Conservation (phyloP, 2,888 invertebrate species). For the Ethmia dodecea region DNA sequence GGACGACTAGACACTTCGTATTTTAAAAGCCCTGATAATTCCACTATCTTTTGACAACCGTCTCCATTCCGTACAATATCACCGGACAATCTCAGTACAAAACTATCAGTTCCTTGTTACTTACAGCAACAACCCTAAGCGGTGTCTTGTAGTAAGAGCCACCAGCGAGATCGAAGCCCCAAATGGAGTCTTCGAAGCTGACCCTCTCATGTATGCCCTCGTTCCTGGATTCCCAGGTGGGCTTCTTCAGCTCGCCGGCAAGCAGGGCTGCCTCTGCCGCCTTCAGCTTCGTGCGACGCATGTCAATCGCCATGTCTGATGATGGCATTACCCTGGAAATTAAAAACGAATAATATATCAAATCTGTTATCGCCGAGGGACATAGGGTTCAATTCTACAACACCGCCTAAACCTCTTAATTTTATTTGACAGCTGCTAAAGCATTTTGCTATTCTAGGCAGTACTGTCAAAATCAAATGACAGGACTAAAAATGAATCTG, state of each 20-base stretch:
- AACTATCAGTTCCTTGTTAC: slow-evolving; percentile 19
- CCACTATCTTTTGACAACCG: no score
- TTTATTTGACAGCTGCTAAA: background rate
- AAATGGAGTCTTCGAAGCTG: slow-evolving; percentile 61
- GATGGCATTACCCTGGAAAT: slow-evolving; percentile 11
- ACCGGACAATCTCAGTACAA: no score
- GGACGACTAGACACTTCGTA: no score
- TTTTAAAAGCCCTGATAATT: no score
- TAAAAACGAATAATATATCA: background rate
- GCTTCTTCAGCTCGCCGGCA: slow-evolving; percentile 50
- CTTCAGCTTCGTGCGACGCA: slow-evolving; percentile 49
- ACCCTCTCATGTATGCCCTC: slow-evolving; percentile 64
- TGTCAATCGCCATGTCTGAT: slow-evolving; percentile 35
- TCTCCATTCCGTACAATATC: no score
- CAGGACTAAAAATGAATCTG: no score
- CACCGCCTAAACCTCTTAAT: background rate
- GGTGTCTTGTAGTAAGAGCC: slow-evolving; percentile 55
- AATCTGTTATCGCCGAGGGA: background rate
- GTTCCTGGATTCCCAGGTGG: slow-evolving; percentile 56
- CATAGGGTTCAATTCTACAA: background rate
- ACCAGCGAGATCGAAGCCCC: slow-evolving; percentile 67
- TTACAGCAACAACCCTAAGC: slow-evolving; percentile 50
- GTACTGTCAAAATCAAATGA: no score
- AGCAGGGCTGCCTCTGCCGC: slow-evolving; percentile 49
- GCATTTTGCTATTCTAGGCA: no score